Conservation (phyloP, 2,888 invertebrate genomes). For the Colostygia pectinataria region DNA sequence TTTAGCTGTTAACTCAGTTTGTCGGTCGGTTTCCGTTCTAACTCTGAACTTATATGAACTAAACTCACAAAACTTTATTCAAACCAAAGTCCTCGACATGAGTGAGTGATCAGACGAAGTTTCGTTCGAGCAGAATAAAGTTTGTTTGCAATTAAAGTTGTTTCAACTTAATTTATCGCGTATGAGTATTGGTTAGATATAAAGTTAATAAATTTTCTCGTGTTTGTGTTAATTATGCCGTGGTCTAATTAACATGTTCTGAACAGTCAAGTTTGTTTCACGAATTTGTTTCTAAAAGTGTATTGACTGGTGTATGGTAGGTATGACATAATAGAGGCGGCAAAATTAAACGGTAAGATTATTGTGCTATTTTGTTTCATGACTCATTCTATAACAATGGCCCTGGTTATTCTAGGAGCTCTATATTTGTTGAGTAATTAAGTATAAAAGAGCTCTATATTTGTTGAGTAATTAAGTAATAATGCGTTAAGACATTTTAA, state of each 20-base stretch:
- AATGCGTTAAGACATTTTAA: background rate
- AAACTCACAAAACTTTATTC: background rate
- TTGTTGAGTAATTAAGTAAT: constrained; percentile 4
- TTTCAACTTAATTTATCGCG: constrained; percentile 15
- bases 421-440: constrained; percentile 3
- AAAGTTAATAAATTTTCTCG: background rate
- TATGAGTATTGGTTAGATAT: background rate
- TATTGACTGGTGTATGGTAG: background rate
- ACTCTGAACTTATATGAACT: constrained; percentile 17
- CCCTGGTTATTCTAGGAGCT: constrained; percentile 19
- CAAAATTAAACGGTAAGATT: constrained; percentile 51
- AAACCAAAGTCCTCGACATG: constrained; percentile 1
- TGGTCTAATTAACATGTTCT: background rate
- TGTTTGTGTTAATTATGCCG: background rate
- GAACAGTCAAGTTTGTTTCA: too few relatives aligned
- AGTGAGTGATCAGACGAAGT: constrained; percentile 12
- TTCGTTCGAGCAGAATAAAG: constrained; percentile 3
- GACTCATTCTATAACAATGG: constrained; percentile 51
- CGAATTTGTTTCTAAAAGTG: too few relatives aligned
- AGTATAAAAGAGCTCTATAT: too few relatives aligned
- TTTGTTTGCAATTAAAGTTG: constrained; percentile 13
- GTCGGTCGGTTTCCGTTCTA: constrained; percentile 38
- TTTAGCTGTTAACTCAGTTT: constrained; percentile 33
- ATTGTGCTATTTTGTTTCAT: constrained; percentile 41
- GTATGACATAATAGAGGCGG: constrained; percentile 45